Evolutionary conservation across 2,797 vertebrate species (phyloP).

Genomic region (Characodon lateralis): DNA sequence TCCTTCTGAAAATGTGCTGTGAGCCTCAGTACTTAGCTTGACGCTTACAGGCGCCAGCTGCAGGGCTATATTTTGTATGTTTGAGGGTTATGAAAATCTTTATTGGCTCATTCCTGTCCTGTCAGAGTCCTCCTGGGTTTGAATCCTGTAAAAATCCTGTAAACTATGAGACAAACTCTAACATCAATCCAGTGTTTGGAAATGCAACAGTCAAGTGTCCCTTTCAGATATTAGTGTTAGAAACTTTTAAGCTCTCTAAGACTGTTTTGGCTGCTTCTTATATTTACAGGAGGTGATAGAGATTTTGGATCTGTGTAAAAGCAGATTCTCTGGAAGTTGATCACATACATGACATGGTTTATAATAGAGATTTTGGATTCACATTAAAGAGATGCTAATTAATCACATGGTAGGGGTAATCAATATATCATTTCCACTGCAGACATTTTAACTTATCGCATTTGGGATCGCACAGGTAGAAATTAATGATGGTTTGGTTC

Average conservation of each 20-base stretch:
- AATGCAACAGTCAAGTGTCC: constrained; percentile 22
- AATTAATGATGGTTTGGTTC: constrained; percentile 18
- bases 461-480: background rate
- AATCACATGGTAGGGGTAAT: constrained; percentile 21
- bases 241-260: constrained; percentile 16
- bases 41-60: constrained; percentile 8
- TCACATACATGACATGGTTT: background rate
- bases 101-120: constrained; percentile 16
- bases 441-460: constrained; percentile 15
- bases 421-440: constrained; percentile 21
- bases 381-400: constrained; percentile 16
- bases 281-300: constrained; percentile 10
- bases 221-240: constrained; percentile 14
- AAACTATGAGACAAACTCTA: constrained; percentile 23
- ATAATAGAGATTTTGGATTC: background rate
- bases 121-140: background rate
- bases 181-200: constrained; percentile 13
- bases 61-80: constrained; percentile 5
- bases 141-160: constrained; percentile 40
- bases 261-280: constrained; percentile 15
- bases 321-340: background rate
- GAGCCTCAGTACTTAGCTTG: constrained; percentile 10
- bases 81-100: constrained; percentile 10
- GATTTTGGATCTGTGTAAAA: background rate
- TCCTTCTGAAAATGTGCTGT: constrained; percentile 8